Evolutionary conservation across 2,797 vertebrate species (phyloP), one percentile per base, ranked within the genome.

Genomic region (Anas flavirostris): DNA sequence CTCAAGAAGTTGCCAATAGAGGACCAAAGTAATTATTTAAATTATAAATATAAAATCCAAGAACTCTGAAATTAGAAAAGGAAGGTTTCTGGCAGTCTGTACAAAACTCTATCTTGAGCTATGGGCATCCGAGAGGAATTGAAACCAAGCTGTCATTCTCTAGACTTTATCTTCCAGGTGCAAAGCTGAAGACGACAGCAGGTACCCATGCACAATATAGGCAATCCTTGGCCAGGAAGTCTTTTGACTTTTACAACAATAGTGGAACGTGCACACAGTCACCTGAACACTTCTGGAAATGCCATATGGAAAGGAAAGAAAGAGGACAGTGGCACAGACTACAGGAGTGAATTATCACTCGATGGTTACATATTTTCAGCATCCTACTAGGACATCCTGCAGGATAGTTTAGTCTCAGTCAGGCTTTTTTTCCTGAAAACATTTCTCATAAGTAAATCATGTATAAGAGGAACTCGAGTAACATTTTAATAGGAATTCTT

Each of bases 331-430:
- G 44, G 31, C 35, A 90, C 44, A 91, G 73, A 66, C 46, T 82
- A 92, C 29, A 56, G 83, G 86, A 96, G 95, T 48, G 76, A 84
- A 88, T 95, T 82, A 83, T 67, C 82, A 64, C 56, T 94, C 81
- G 56, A 87, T 18, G 82, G 62, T 88, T 95, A 69, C 22, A 8
- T 95, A 85, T 86, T 93, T 94, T 91, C 80, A 90, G 28, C 85
- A 94, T 39, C 60, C 90, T 93, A 77, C 82, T 95, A 97, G 92
- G 93, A 97, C 93, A 97, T 96, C 91, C 95, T 96, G 95, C 77
- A 92, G 91, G 92, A 95, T 3, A 95, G 90, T 79, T 97, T 93
- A 95, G 95, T 96, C 92, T 97, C 95, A 93, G 95, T 78, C 69
- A 95, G 59, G 67, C 35, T 93, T 93, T 91, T 93, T 96, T 95